phyloP scores from a whole-genome alignment of 2,797 vertebrate genomes.

The Schizopygopsis pylzovi region DNA sequence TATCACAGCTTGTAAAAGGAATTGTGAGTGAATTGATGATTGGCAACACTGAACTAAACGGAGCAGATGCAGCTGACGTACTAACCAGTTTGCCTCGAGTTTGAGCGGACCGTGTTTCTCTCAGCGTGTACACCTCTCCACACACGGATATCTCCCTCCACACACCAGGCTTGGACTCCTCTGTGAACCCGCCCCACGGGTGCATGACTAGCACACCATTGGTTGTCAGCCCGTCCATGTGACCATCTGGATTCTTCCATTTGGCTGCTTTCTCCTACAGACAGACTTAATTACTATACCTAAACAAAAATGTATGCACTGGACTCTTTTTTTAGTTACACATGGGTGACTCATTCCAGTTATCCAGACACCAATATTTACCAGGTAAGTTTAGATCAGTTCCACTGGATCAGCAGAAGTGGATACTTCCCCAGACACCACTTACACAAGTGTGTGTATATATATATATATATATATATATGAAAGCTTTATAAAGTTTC shows the following conservation, averaged over 20 bases:
- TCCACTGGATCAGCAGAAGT: conserved; percentile 52
- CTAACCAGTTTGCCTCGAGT: conserved; percentile 93
- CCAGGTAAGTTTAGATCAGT: conserved; percentile 47
- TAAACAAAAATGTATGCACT: conserved; percentile 31
- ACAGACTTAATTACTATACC: conserved; percentile 19
- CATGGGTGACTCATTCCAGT: conserved; percentile 36
- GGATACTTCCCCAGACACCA: conserved; percentile 41
- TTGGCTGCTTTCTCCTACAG: conserved; percentile 96
- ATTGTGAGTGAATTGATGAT: neutral
- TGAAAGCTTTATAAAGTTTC: conserved; percentile 26
- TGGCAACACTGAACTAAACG: neutral
- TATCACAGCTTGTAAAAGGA: neutral
- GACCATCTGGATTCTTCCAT: conserved; percentile 98
- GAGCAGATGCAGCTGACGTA: conserved; percentile 32
- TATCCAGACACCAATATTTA: conserved; percentile 49
- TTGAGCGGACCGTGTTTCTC: conserved; percentile 96
- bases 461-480: neutral
- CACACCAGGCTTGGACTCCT: conserved; percentile 94
- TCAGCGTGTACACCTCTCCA: conserved; percentile 95
- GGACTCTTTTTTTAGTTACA: conserved; percentile 11
- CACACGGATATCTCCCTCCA: conserved; percentile 99
- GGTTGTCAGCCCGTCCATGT: conserved; percentile 98
- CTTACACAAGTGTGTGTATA: neutral
- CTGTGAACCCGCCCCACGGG: conserved; percentile 92
- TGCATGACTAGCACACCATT: conserved; percentile 99